Evolutionary conservation across 2,113 vertebrate genomes (phyloP).

Genomic region (Solenodon paradoxus): DNA sequence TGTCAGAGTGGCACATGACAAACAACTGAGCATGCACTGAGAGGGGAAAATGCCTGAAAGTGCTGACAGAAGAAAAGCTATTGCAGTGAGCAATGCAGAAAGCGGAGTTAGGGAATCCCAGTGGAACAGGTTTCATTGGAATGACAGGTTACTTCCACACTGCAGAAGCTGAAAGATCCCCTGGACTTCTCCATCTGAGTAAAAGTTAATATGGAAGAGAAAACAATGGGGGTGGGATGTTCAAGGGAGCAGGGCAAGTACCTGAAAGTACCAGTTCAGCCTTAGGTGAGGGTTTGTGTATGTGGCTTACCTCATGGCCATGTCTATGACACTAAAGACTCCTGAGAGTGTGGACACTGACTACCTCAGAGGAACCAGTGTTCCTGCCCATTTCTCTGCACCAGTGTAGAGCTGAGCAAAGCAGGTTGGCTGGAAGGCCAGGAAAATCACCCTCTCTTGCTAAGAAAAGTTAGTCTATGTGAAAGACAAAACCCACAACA

Average conservation of each 20-base stretch:
- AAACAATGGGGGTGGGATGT: neutral
- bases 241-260: neutral
- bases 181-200: neutral
- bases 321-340: neutral
- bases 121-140: neutral
- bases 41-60: neutral
- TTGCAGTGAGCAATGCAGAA: neutral
- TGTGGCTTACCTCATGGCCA: neutral
- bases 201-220: neutral
- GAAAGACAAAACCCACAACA: neutral
- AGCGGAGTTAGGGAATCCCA: neutral
- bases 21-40: neutral
- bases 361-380: too few species aligned
- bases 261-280: neutral
- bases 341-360: neutral
- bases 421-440: neutral
- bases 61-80: neutral
- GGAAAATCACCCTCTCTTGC: neutral
- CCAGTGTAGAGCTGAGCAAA: neutral
- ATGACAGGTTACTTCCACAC: neutral
- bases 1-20: neutral
- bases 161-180: neutral
- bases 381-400: neutral
- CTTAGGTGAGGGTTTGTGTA: neutral
- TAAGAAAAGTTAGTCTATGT: neutral